These are phyloP conservation scores for Oryzias woworae DNA, from an alignment of 2,113 vertebrate genomes.

Conservation along the genomic window DNA sequence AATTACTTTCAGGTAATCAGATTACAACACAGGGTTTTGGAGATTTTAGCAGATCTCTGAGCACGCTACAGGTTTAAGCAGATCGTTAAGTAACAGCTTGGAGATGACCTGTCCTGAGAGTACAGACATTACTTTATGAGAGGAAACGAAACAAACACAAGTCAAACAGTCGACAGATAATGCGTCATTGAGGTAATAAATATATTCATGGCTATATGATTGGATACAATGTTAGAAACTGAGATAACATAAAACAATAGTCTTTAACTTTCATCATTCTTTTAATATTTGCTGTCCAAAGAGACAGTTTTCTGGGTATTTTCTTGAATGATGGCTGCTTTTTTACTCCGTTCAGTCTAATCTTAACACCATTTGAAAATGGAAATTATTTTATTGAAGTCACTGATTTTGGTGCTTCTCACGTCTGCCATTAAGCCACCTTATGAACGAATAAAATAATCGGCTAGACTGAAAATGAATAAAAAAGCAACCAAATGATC, in stretches of 20 bases:
- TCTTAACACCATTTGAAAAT: no score
- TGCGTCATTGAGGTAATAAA: constrained; percentile 30
- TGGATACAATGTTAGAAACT: constrained; percentile 8
- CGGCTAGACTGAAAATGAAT: no score
- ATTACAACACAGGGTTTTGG: constrained; percentile 28
- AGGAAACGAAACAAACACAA: background rate
- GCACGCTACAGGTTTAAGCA: constrained; percentile 17
- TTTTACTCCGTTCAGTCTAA: no score
- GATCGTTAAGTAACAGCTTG: constrained; percentile 23
- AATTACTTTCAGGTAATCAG: constrained; percentile 19
- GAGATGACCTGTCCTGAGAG: constrained; percentile 38
- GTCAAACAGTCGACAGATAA: background rate
- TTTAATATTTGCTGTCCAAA: no score
- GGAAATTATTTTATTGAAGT: no score
- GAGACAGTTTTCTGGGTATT: no score
- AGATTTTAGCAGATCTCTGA: constrained; percentile 13
- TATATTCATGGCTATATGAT: constrained; percentile 40
- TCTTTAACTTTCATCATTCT: no score
- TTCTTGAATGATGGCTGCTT: no score
- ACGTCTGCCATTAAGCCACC: no score
- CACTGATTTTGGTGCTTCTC: no score
- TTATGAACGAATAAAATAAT: no score
- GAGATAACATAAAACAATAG: background rate
- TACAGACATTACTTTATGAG: constrained; percentile 10
- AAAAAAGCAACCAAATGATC: no score